Conservation (phyloP, 2,113 vertebrate species). For the Cephalopholis sonnerati region DNA sequence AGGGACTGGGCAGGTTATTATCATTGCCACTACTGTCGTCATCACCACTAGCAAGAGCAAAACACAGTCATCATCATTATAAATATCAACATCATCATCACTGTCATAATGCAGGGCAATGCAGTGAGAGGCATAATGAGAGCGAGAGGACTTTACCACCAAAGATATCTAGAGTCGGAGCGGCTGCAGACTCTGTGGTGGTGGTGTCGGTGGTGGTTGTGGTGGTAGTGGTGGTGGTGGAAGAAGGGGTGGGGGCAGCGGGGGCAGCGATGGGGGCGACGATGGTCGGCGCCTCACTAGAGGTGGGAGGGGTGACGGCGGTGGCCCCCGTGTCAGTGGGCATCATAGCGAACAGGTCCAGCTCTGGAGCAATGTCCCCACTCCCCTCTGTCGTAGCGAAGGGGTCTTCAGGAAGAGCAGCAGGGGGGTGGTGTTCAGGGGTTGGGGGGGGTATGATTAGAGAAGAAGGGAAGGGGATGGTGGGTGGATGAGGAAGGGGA, state of each 20-base stretch:
- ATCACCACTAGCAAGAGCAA: conserved; percentile 52
- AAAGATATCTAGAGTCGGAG: conserved; percentile 98
- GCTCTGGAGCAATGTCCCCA: conserved; percentile 92
- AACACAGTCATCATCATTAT: conserved; percentile 33
- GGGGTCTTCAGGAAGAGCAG: conserved; percentile 92
- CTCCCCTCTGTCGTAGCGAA: conserved; percentile 98
- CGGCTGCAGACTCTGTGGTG: conserved; percentile 84
- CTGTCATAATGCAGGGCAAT: conserved; percentile 74
- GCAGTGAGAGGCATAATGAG: conserved; percentile 74
- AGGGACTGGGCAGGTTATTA: conserved; percentile 59
- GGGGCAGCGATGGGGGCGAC: conserved; percentile 79
- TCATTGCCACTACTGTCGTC: conserved; percentile 39
- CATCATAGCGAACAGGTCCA: conserved; percentile 99
- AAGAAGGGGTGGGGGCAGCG: conserved; percentile 85
- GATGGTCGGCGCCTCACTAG: conserved; percentile 87
- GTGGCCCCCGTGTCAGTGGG: conserved; percentile 89
- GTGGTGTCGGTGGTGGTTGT: conserved; percentile 86
- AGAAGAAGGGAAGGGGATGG: conserved; percentile 81
- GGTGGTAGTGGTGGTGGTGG: conserved; percentile 89
- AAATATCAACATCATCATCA: conserved; percentile 50
- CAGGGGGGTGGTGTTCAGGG: conserved; percentile 47
- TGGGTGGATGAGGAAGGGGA: conserved; percentile 44
- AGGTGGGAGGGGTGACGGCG: conserved; percentile 87
- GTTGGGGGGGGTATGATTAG: conserved; percentile 82
- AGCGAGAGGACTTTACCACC: conserved; percentile 93